These are phyloP conservation scores for Aelia acuminata DNA, from an alignment of 2,888 invertebrate species.

Conservation along the genomic window DNA sequence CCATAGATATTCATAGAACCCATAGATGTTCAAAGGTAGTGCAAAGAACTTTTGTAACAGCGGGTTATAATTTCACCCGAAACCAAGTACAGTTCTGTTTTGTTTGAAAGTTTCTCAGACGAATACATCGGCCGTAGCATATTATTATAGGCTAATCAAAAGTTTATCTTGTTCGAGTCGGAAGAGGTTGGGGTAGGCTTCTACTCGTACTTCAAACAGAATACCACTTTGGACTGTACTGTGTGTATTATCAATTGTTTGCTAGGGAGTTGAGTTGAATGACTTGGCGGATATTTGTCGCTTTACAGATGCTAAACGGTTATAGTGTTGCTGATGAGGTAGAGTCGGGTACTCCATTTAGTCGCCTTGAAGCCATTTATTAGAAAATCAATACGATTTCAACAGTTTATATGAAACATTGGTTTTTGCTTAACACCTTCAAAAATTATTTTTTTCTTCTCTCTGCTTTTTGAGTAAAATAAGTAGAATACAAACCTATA, in stretches of 20 bases:
- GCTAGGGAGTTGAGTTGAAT: background rate
- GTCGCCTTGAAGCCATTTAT: background rate
- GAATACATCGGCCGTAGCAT: background rate
- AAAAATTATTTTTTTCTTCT: too few relatives aligned
- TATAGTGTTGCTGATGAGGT: background rate
- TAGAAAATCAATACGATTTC: too few relatives aligned
- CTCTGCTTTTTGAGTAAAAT: too few relatives aligned
- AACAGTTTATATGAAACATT: too few relatives aligned
- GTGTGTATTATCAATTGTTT: background rate
- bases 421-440: too few relatives aligned
- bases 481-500: too few relatives aligned
- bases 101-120: background rate
- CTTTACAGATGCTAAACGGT: background rate
- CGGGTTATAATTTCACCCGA: background rate
- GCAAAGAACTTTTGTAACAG: background rate
- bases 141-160: slow-evolving; percentile 30
- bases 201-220: background rate
- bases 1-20: too few relatives aligned
- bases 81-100: background rate
- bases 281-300: background rate
- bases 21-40: too few relatives aligned
- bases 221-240: background rate
- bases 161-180: background rate
- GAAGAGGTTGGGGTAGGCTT: background rate
- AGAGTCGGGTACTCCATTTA: background rate